These are phyloP conservation scores for Pelobates cultripes DNA, from an alignment of 2,797 vertebrate species.

Conservation along the genomic window DNA sequence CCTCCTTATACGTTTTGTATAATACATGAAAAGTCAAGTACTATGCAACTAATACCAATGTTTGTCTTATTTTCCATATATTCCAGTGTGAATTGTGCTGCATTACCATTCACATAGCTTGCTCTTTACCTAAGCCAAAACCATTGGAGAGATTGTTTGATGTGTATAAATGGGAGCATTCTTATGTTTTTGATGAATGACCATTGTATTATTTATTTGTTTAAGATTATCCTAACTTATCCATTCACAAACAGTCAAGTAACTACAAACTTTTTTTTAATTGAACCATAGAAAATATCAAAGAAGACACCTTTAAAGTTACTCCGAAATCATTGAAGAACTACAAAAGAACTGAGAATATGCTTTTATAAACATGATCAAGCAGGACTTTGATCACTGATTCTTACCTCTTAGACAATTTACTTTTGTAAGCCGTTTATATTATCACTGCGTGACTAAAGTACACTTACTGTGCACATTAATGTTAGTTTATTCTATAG, in stretches of 20 bases:
- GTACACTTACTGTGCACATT: slow-evolving; percentile 21
- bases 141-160: slow-evolving; percentile 49
- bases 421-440: slow-evolving; percentile 45
- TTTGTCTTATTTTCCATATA: slow-evolving; percentile 6
- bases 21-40: too few relatives aligned
- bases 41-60: slow-evolving; percentile 5
- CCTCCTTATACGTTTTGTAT: too few relatives aligned
- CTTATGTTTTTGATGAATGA: slow-evolving; percentile 27
- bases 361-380: slow-evolving; percentile 41
- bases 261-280: slow-evolving; percentile 46
- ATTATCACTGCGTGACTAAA: slow-evolving; percentile 26
- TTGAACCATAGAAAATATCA: slow-evolving; percentile 52
- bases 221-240: slow-evolving; percentile 46
- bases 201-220: slow-evolving; percentile 39
- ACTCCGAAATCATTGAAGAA: slow-evolving; percentile 44
- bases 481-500: slow-evolving; percentile 48
- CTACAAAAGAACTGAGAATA: slow-evolving; percentile 26
- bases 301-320: slow-evolving; percentile 48
- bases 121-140: too few relatives aligned
- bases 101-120: slow-evolving; percentile 5
- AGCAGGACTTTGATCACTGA: slow-evolving; percentile 51
- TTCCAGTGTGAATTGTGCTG: slow-evolving; percentile 20
- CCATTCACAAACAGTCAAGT: slow-evolving; percentile 39
- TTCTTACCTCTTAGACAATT: slow-evolving; percentile 49
- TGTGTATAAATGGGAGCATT: slow-evolving; percentile 42